phyloP scores from a whole-genome alignment of 2,888 invertebrate genomes.

The Morpho helenor region DNA sequence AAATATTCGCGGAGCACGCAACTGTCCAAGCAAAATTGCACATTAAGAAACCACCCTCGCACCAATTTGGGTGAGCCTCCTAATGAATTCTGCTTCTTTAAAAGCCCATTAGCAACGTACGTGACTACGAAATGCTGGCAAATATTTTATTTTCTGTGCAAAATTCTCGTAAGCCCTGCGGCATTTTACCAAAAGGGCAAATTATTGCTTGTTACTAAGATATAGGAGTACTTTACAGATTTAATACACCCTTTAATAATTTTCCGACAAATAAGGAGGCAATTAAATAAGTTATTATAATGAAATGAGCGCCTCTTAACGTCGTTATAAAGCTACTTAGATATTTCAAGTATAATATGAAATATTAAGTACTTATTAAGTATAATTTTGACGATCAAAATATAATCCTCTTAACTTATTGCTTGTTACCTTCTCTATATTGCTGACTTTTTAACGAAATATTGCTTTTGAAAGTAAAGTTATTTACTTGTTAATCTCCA shows the following conservation, averaged over 20 bases:
- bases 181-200: slow-evolving; percentile 21
- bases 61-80: slow-evolving; percentile 31
- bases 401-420: too few species aligned
- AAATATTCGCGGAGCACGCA: slow-evolving; percentile 20
- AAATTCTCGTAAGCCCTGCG: slow-evolving; percentile 23
- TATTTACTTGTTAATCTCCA: too few species aligned
- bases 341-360: too few species aligned
- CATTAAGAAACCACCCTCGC: slow-evolving; percentile 31
- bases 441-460: too few species aligned
- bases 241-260: slow-evolving; percentile 15
- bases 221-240: slow-evolving; percentile 17
- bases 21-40: slow-evolving; percentile 16
- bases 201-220: slow-evolving; percentile 26
- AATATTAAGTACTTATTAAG: too few species aligned
- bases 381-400: too few species aligned
- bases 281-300: neutral
- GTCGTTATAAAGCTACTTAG: too few species aligned
- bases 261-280: slow-evolving; percentile 2
- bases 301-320: too few species aligned
- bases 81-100: slow-evolving; percentile 41
- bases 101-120: slow-evolving; percentile 41
- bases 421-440: too few species aligned
- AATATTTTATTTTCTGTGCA: slow-evolving; percentile 29
- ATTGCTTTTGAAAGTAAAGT: too few species aligned
- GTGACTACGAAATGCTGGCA: slow-evolving; percentile 36